Base-by-base conservation (phyloP, 2,113 vertebrate species). In the Dinomys branickii region DNA sequence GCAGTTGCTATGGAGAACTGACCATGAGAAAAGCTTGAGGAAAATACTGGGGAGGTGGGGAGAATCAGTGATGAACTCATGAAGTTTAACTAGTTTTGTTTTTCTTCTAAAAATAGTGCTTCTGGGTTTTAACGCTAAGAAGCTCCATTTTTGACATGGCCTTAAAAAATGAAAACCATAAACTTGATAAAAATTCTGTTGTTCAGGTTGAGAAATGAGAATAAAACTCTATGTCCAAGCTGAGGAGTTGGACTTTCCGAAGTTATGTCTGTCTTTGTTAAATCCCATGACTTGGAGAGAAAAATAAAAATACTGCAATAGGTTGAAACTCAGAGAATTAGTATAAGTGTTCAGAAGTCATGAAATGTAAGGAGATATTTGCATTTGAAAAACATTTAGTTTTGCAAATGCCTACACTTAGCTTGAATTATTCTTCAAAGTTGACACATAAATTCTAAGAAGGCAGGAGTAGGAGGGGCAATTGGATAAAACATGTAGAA, bases 31-130 rank as follows among this genome's bases (percentile, higher is more conserved):
- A 91, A 82, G 38, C 65, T 59, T 7, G 77, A 63, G 69, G n/a
- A 35, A 75, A 94, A 52, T 50, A 65, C 7, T 78, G 65, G 33
- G 7, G 86, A n/a, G n/a, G n/a, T n/a, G n/a, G n/a, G n/a, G 30
- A 17, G 3, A 83, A 33, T 52, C 92, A 94, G 83, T 92, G 58
- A 88, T 47, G 71, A 96, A 88, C 56, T 84, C 16, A 67, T 11
- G 85, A 95, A 93, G 84, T 90, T 7, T 6, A 3, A n/a, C 4
- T 12, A 11, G 28, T 47, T 93, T 67, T 75, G 26, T 10, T 88
- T 95, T 78, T 69, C 41, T 95, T 87, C 54, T 67, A 75, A 90
- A 85, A 41, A 81, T 81, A 17, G 0, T 77, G 1, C 26, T 78
- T 13, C 75, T 90, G 58, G 10, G 44, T 52, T 92, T 88, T 14